Conservation (phyloP, 2,888 invertebrate genomes). For the Hedychridium roseum region DNA sequence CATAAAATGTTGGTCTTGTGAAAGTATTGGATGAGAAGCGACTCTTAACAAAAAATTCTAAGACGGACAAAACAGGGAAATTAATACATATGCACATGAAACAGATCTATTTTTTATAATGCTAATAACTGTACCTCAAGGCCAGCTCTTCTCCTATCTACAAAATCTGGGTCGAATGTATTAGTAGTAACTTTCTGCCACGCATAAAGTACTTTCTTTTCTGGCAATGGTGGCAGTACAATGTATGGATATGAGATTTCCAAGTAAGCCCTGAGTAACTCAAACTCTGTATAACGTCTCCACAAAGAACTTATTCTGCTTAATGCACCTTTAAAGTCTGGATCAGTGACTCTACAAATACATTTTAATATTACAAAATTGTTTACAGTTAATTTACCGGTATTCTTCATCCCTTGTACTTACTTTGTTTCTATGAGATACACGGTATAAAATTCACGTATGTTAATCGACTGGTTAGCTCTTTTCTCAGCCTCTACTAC, state of each 20-base stretch:
- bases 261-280: conserved; percentile 79
- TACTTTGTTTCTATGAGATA: conserved; percentile 83
- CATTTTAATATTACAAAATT: conserved; percentile 12
- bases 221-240: conserved; percentile 82
- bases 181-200: conserved; percentile 82
- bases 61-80: conserved; percentile 18
- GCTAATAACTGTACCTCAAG: conserved; percentile 70
- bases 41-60: conserved; percentile 79
- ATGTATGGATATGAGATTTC: conserved; percentile 82
- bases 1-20: conserved; percentile 79
- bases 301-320: conserved; percentile 75
- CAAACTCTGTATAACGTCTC: conserved; percentile 87
- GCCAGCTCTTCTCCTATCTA: conserved; percentile 82
- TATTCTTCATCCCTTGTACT: conserved; percentile 49
- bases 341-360: conserved; percentile 70
- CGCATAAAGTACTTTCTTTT: conserved; percentile 78
- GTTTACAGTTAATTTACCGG: not conserved
- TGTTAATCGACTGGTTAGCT: conserved; percentile 77
- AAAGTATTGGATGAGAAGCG: conserved; percentile 77
- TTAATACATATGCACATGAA: no score
- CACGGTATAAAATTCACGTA: conserved; percentile 80
- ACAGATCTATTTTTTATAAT: no score
- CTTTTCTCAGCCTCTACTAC: conserved; percentile 81
- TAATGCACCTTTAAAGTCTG: conserved; percentile 70
- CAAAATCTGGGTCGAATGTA: conserved; percentile 84